A percentile compares a stretch with the other conserved stretches of the same genome.
Conservation (phyloP, 2,113 vertebrate genomes). For the Lasiurus cinereus region DNA sequence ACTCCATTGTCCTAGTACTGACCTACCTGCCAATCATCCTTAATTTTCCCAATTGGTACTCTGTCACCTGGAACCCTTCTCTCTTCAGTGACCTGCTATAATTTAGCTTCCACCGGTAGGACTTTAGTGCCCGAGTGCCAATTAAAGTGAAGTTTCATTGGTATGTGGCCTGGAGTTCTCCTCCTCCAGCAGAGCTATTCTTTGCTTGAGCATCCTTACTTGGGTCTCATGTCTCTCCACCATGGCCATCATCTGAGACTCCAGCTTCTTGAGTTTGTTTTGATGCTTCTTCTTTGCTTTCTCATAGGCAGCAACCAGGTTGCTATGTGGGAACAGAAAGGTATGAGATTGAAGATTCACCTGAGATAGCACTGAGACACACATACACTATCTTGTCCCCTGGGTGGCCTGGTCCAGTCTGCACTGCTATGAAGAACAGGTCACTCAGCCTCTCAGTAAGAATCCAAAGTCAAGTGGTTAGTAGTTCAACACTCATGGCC, state of each 20-base stretch:
- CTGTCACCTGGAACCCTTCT: background rate
- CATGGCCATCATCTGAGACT: slow-evolving; percentile 96
- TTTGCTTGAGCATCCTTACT: slow-evolving; percentile 94
- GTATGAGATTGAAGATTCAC: background rate
- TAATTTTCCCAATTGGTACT: background rate
- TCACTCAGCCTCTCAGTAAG: background rate
- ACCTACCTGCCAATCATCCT: background rate
- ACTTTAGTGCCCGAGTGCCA: background rate
- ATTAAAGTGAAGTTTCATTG: slow-evolving; percentile 94
- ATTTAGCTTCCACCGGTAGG: slow-evolving; percentile 55
- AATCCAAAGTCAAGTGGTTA: background rate
- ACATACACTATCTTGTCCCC: background rate
- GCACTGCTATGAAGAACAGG: background rate
- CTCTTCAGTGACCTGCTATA: background rate
- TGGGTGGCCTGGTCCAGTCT: background rate
- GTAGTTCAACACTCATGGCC: accelerated
- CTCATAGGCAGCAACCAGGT: slow-evolving; percentile 94
- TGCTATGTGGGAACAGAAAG: slow-evolving; percentile 85
- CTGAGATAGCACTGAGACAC: background rate
- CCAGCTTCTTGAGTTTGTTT: slow-evolving; percentile 94
- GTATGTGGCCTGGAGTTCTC: slow-evolving; percentile 93
- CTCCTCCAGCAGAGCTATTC: slow-evolving; percentile 93
- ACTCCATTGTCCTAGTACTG: background rate
- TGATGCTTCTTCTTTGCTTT: slow-evolving; percentile 96
- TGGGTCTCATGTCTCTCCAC: slow-evolving; percentile 94